Conservation (phyloP, 2,113 vertebrate genomes). For the Anarrhichthys ocellatus region DNA sequence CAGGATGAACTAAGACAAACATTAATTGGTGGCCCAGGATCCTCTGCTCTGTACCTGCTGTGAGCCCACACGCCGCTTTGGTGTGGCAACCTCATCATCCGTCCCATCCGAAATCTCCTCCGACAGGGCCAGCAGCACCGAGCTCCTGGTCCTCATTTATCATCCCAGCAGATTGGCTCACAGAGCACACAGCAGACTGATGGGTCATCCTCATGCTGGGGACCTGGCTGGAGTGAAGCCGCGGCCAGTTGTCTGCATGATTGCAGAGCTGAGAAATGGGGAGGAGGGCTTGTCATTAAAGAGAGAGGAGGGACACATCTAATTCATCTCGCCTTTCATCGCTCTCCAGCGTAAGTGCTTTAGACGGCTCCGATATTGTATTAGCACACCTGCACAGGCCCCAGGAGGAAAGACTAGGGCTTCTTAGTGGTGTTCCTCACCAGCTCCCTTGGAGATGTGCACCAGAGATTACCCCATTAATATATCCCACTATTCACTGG, state of each 20-base stretch:
- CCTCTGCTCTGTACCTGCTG: conserved; percentile 69
- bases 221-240: conserved; percentile 72
- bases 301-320: conserved; percentile 48
- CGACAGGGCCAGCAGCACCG: conserved; percentile 79
- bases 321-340: conserved; percentile 61
- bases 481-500: conserved; percentile 82
- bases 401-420: conserved; percentile 80
- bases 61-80: conserved; percentile 56
- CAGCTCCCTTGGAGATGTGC: conserved; percentile 76
- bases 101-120: conserved; percentile 75
- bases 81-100: conserved; percentile 76
- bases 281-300: conserved; percentile 69
- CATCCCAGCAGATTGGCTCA: conserved; percentile 81
- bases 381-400: conserved; percentile 81
- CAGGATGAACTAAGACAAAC: conserved; percentile 74
- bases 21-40: conserved; percentile 80
- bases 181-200: conserved; percentile 76
- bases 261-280: conserved; percentile 68
- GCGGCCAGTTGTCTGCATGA: conserved; percentile 70
- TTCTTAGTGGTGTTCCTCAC: conserved; percentile 75
- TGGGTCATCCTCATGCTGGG: conserved; percentile 80
- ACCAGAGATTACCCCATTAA: conserved; percentile 89
- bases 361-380: conserved; percentile 68
- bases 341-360: conserved; percentile 47
- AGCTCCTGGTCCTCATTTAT: conserved; percentile 84